Percentiles rank a stretch among this genome's conserved stretches.
These are phyloP conservation scores for Gorsachius magnificus DNA, from an alignment of 2,797 vertebrate species.

Conservation along the genomic window DNA sequence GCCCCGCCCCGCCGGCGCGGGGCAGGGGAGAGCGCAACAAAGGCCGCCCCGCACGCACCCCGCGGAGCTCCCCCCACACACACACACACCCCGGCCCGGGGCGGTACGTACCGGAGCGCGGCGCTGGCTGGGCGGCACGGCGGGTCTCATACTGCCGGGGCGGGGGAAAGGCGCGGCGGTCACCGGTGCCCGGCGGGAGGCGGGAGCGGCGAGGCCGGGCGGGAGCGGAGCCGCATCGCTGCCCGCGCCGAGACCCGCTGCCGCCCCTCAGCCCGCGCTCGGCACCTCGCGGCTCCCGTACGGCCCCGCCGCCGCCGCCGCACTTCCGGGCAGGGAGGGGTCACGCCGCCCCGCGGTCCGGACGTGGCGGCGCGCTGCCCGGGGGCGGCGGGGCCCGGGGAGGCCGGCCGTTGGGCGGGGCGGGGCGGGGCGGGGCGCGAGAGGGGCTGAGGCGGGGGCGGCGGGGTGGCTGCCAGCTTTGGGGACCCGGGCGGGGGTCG, in stretches of 20 bases:
- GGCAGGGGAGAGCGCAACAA: neutral
- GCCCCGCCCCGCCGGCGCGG: neutral
- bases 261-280: neutral
- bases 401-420: no score
- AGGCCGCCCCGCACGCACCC: neutral
- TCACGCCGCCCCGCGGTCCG: neutral
- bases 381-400: no score
- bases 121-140: neutral
- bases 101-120: conserved; percentile 1
- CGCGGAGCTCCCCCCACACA: no score
- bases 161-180: neutral
- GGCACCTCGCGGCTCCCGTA: neutral
- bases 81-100: no score
- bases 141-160: neutral
- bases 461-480: no score
- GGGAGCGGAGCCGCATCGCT: neutral
- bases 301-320: neutral
- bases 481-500: neutral
- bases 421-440: neutral
- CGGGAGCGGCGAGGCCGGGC: neutral
- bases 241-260: neutral
- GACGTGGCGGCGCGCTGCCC: no score
- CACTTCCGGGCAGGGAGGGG: conserved; percentile 4
- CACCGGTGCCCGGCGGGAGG: neutral
- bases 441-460: neutral